Base-by-base conservation (phyloP, 1,140 invertebrate species). In the Lineus longissimus region DNA sequence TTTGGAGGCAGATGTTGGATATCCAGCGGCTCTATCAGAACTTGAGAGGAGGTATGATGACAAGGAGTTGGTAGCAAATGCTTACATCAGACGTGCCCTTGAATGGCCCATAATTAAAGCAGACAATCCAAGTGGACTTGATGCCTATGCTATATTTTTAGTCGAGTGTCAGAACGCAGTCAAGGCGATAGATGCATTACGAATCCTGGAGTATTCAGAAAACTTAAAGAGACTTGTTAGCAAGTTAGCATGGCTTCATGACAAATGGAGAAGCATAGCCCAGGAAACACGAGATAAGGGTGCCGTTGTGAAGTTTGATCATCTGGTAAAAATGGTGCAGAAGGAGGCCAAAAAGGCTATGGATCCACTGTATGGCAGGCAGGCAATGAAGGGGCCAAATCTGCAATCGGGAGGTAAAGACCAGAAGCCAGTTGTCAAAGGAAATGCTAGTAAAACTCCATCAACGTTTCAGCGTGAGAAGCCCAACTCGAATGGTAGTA, bases 181-280 rank as follows among this genome's bases (percentile, higher is more conserved):
- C 2, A 22, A 64, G 4, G 63, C 40, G 19, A 59, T 67, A 13
- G 45, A 67, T 23, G 57, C 36, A 23, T 17, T 56, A 15, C 22
- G 33, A 36, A 30, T 63, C 23, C 30, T 67, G n/a, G 58, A 63
- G 19, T 63, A 60, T 27, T 60, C 65, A 0, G 58, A 64, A 40
- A 61, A 60, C 31, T 51, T 61, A 15, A 64, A 63, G n/a, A 1
- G 6, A n/a, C 36, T 67, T 0, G 47, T 67, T n/a, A 19, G 25
- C 9, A 51, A 51, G n/a, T n/a, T 51, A 9, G 6, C 47, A 4
- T 51, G 25, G n/a, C n/a, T 51, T 19, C 47, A 51, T n/a, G 47
- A 51, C 62, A 66, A 79, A 81, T 51, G 47, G 47, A 19, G 47
- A n/a, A n/a, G 4, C 25, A 51, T 51, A 6, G 47, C n/a, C 9